Percentiles rank a stretch among this genome's conserved stretches.
Conservation (phyloP, 2,888 invertebrate species). For the Strigamia maritima region DNA sequence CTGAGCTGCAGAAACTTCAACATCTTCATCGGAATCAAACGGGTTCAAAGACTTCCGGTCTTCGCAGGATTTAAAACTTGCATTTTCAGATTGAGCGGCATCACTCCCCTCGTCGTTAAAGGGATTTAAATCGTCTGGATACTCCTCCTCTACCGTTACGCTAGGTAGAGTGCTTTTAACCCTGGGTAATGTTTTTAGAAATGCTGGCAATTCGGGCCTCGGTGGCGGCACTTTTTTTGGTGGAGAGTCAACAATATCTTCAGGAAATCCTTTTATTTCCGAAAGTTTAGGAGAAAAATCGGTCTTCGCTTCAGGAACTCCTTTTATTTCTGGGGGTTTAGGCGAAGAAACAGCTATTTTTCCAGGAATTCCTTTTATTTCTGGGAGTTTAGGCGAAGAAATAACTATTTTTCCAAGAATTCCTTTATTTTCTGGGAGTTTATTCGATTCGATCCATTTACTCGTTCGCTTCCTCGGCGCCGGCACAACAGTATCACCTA, state of each 20-base stretch:
- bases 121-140: slow-evolving; percentile 79
- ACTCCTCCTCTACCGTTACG: slow-evolving; percentile 51
- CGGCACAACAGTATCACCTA: neutral
- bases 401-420: neutral
- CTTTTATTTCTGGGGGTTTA: neutral
- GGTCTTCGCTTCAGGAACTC: no score
- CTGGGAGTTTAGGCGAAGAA: neutral
- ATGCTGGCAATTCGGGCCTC: slow-evolving; percentile 10
- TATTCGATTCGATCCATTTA: neutral
- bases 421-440: neutral
- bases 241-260: neutral
- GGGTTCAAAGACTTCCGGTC: slow-evolving; percentile 41
- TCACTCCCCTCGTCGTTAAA: slow-evolving; percentile 69
- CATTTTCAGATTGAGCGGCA: slow-evolving; percentile 4
- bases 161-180: neutral
- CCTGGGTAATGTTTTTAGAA: neutral
- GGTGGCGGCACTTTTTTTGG: slow-evolving; percentile 46
- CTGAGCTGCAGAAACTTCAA: neutral
- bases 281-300: no score
- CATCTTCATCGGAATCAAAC: slow-evolving; percentile 40
- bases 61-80: neutral
- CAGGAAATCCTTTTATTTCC: neutral
- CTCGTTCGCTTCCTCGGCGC: neutral
- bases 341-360: neutral
- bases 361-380: neutral